A percentile compares a stretch with the other conserved stretches of the same genome.
Evolutionary conservation across 2,797 vertebrate genomes (phyloP).

Genomic region (Bufotes viridis): DNA sequence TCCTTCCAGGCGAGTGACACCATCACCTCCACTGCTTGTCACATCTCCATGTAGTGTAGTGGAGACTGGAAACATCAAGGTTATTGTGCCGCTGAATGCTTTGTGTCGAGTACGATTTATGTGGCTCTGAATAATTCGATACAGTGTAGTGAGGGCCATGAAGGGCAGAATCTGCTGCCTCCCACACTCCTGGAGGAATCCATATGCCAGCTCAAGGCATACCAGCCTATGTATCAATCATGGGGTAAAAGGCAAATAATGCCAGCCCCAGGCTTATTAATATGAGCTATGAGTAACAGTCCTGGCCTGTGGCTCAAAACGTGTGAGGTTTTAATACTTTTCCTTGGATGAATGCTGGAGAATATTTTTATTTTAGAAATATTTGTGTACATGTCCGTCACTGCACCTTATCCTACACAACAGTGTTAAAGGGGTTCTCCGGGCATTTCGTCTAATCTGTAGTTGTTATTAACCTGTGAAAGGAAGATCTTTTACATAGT

Average conservation of each 20-base stretch:
- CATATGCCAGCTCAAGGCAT: not conserved
- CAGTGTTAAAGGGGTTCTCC: too few relatives aligned
- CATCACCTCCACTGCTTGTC: not conserved
- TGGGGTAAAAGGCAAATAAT: not conserved
- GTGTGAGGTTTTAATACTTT: too few relatives aligned
- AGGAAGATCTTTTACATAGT: too few relatives aligned
- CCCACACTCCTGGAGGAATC: not conserved
- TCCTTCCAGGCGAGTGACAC: not conserved
- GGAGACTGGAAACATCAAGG: not conserved
- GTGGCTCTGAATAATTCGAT: not conserved
- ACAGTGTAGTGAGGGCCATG: not conserved
- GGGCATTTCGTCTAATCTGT: too few relatives aligned
- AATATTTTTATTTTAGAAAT: too few relatives aligned
- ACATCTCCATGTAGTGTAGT: not conserved
- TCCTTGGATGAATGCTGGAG: too few relatives aligned
- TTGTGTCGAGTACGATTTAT: slow-evolving; percentile 12
- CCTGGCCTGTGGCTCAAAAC: too few relatives aligned
- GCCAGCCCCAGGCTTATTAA: not conserved
- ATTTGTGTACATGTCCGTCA: too few relatives aligned
- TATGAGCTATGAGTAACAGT: too few relatives aligned
- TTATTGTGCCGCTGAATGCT: not conserved
- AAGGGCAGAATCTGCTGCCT: not conserved
- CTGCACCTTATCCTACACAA: too few relatives aligned
- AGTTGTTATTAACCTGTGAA: too few relatives aligned
- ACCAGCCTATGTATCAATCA: not conserved